A percentile compares a stretch with the other conserved stretches of the same genome.
Evolutionary conservation across 2,888 invertebrate genomes (phyloP).

Genomic region (Drosophila vallismaia): DNA sequence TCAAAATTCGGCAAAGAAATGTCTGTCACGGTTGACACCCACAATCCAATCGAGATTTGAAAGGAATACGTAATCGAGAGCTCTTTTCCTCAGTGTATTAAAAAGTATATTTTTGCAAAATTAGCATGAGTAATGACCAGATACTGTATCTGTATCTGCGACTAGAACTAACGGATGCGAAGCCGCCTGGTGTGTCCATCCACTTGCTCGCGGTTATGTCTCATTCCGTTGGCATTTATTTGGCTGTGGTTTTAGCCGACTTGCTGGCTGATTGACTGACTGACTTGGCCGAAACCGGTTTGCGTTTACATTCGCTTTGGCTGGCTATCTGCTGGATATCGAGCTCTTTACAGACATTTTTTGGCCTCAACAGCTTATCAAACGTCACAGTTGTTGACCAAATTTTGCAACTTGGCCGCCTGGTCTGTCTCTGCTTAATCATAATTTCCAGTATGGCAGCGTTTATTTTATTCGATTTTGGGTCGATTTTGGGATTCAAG

Average conservation of each 20-base stretch:
- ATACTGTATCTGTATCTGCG: conserved; percentile 29
- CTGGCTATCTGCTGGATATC: conserved; percentile 1
- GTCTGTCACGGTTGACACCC: conserved; percentile 28
- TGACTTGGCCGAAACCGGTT: conserved; percentile 57
- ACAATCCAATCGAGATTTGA: conserved; percentile 3
- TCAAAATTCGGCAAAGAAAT: conserved; percentile 31
- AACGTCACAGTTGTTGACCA: conserved; percentile 45
- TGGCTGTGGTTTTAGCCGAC: conserved; percentile 54
- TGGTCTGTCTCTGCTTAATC: conserved; percentile 31
- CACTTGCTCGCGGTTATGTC: conserved; percentile 68
- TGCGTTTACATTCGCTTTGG: conserved; percentile 36
- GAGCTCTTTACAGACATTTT: conserved; percentile 18
- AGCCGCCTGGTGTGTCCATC: conserved; percentile 13
- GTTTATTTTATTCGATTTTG: background rate
- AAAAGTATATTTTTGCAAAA: conserved; percentile 56
- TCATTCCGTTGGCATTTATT: conserved; percentile 70
- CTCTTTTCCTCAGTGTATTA: conserved; percentile 7
- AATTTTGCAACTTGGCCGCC: conserved; percentile 40
- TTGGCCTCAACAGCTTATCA: conserved; percentile 42
- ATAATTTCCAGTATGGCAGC: conserved; percentile 25
- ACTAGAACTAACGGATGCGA: conserved; percentile 38
- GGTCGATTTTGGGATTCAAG: conserved; percentile 14
- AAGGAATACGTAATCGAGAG: too few relatives aligned
- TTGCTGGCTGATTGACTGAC: conserved; percentile 45
- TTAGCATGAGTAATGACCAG: conserved; percentile 47